Conservation (phyloP, 2,797 vertebrate species). For the Halcyon smyrnensis region DNA sequence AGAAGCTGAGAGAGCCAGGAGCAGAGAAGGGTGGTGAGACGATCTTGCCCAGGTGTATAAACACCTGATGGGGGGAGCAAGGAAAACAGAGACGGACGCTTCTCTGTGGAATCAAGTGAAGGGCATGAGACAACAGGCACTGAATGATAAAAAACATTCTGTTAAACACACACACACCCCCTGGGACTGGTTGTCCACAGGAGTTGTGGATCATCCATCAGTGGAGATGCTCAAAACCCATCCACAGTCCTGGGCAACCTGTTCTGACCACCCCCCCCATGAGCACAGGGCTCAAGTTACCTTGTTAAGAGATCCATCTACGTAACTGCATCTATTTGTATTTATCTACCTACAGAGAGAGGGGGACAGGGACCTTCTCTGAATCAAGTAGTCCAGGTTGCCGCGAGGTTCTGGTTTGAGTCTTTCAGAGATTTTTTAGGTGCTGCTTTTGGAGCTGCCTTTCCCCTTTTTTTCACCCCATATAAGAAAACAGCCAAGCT, state of each 20-base stretch:
- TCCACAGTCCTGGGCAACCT: no score
- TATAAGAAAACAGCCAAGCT: rapidly evolving
- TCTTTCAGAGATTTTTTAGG: neutral
- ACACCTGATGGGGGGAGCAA: neutral
- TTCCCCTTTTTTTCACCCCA: neutral
- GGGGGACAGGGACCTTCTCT: neutral
- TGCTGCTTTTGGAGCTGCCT: neutral
- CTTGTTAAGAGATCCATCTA: neutral
- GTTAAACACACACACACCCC: no score
- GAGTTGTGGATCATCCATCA: no score
- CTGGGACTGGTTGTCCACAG: neutral
- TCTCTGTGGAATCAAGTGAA: neutral
- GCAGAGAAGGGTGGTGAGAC: rapidly evolving
- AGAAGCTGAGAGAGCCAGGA: no score
- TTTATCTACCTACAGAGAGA: rapidly evolving
- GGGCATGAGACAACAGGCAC: neutral
- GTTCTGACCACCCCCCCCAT: no score
- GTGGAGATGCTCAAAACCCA: neutral
- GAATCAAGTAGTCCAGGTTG: neutral
- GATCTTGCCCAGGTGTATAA: neutral
- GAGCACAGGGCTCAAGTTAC: neutral
- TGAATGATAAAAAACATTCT: neutral
- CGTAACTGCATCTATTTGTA: neutral
- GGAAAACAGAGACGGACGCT: neutral
- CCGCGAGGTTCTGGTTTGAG: no score